These are phyloP conservation scores for Falco naumanni DNA, from an alignment of 2,797 vertebrate species.

Conservation along the genomic window DNA sequence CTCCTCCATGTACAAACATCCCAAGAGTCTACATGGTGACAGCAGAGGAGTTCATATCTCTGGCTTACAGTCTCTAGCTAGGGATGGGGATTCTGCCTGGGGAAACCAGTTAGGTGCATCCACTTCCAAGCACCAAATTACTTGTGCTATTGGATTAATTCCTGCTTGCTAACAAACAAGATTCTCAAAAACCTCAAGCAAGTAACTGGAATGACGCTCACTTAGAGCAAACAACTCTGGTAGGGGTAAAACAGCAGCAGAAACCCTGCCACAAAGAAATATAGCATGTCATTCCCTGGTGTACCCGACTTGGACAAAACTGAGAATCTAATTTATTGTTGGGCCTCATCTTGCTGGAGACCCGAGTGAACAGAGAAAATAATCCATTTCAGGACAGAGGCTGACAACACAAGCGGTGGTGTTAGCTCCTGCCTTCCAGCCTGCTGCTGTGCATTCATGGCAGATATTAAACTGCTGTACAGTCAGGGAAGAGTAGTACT, in stretches of 20 bases:
- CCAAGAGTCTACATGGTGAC: not conserved
- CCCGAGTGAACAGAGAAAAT: not conserved
- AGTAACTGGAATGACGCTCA: too few species aligned
- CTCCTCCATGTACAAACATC: too few species aligned
- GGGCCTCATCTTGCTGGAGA: not conserved
- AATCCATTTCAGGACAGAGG: not conserved
- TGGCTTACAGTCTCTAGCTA: not conserved
- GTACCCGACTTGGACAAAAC: not conserved
- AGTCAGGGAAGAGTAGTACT: not conserved
- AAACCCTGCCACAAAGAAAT: accelerated
- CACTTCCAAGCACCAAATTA: not conserved
- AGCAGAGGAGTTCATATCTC: not conserved
- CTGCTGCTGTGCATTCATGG: not conserved
- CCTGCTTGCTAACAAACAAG: not conserved
- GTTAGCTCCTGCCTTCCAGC: not conserved
- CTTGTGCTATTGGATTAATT: not conserved
- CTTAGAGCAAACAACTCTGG: not conserved
- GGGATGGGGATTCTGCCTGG: not conserved
- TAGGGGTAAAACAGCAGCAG: not conserved
- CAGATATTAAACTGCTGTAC: not conserved
- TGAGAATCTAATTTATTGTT: not conserved
- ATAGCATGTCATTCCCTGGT: not conserved
- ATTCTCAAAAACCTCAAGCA: not conserved
- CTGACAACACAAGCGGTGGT: not conserved
- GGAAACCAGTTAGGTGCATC: not conserved